phyloP scores from a whole-genome alignment of 2,797 vertebrate species.

The Enteromius paludinosus region DNA sequence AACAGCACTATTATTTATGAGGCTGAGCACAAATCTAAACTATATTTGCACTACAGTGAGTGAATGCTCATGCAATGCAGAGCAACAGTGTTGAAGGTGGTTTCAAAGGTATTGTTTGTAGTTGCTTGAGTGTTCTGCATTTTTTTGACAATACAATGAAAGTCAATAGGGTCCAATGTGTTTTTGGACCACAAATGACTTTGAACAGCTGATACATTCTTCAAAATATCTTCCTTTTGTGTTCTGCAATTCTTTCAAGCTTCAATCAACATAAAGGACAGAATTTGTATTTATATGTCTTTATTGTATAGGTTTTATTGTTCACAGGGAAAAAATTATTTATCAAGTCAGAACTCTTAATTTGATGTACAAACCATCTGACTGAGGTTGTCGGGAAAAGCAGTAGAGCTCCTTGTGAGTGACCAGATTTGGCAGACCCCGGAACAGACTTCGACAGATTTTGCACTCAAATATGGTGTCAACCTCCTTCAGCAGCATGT shows the following conservation, averaged over 20 bases:
- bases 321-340: not conserved
- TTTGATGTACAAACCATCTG: slow-evolving; percentile 84
- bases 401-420: slow-evolving; percentile 99
- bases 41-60: not conserved
- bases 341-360: not conserved
- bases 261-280: not conserved
- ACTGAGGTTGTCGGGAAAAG: slow-evolving; percentile 85
- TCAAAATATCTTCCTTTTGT: not conserved
- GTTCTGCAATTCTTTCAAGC: not conserved
- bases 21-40: not conserved
- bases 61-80: not conserved
- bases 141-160: not conserved
- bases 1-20: not conserved
- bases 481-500: slow-evolving; percentile 95
- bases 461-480: slow-evolving; percentile 99
- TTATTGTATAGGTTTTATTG: not conserved
- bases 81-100: not conserved
- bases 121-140: not conserved
- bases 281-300: not conserved
- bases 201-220: not conserved
- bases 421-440: slow-evolving; percentile 98
- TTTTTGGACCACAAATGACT: not conserved
- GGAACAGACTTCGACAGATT: slow-evolving; percentile 95
- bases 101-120: not conserved
- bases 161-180: not conserved